Evolutionary conservation across 2,888 invertebrate genomes (phyloP).

Genomic region (Encarsia formosa): DNA sequence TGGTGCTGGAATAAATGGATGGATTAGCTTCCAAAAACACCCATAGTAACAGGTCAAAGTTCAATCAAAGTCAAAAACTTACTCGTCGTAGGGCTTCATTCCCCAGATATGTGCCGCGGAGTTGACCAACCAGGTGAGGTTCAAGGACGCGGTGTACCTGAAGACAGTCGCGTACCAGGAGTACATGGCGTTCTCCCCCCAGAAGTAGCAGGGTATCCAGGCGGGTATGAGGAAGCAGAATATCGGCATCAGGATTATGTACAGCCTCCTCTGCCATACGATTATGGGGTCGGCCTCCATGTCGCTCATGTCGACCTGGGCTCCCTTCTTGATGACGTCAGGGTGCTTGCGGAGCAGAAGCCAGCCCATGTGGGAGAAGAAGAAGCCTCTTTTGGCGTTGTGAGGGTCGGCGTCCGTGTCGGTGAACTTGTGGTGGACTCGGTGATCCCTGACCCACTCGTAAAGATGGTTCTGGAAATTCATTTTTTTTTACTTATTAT

Average conservation of each 20-base stretch:
- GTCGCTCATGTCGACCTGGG: slow-evolving; percentile 82
- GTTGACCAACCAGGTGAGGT: slow-evolving; percentile 91
- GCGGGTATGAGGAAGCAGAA: slow-evolving; percentile 79
- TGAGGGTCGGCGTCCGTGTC: slow-evolving; percentile 90
- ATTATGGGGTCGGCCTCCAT: slow-evolving; percentile 79
- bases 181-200: slow-evolving; percentile 69
- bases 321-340: slow-evolving; percentile 81
- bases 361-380: slow-evolving; percentile 96
- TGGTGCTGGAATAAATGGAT: slow-evolving; percentile 51
- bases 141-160: slow-evolving; percentile 73
- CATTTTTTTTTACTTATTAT: no score
- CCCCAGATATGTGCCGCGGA: slow-evolving; percentile 93
- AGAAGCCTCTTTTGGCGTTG: slow-evolving; percentile 83
- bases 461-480: slow-evolving; percentile 72
- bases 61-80: slow-evolving; percentile 43
- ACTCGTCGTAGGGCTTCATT: slow-evolving; percentile 83
- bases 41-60: background rate
- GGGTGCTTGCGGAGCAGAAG: slow-evolving; percentile 82
- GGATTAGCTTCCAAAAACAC: no score
- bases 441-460: slow-evolving; percentile 80
- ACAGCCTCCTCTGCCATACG: slow-evolving; percentile 81
- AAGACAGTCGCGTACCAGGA: slow-evolving; percentile 76
- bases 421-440: slow-evolving; percentile 87
- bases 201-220: slow-evolving; percentile 68
- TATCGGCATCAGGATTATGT: slow-evolving; percentile 70